These are phyloP conservation scores for Oxytorus armatus DNA, from an alignment of 2,888 invertebrate species.

Conservation along the genomic window DNA sequence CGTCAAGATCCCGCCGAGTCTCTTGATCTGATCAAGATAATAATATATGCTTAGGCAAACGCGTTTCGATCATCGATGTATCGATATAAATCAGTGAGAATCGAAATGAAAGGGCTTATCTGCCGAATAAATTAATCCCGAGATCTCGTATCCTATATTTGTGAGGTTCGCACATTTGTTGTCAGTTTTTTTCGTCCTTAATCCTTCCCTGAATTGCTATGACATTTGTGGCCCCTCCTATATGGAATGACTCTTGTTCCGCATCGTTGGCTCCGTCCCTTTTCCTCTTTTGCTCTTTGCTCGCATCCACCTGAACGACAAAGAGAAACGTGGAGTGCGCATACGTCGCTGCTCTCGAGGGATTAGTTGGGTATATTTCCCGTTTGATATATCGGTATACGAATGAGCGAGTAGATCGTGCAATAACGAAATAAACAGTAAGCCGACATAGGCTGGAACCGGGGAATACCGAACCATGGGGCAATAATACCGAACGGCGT, in stretches of 20 bases:
- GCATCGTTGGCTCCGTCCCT: conserved; percentile 3
- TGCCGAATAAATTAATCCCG: conserved; percentile 65
- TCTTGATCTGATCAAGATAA: too few species aligned
- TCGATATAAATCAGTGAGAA: too few species aligned
- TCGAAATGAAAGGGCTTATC: background rate
- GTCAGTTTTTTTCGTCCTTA: background rate
- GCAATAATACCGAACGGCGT: too few species aligned
- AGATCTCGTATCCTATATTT: conserved; percentile 52
- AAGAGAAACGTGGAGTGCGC: conserved; percentile 27
- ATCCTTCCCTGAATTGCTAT: conserved; percentile 9
- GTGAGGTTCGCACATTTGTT: conserved; percentile 28
- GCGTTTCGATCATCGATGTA: too few species aligned
- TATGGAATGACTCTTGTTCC: conserved; percentile 24
- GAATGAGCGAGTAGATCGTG: conserved; percentile 8
- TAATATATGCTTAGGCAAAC: too few species aligned
- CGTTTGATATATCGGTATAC: background rate
- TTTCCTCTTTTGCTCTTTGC: conserved; percentile 22
- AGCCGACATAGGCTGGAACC: background rate
- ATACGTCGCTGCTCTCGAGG: conserved; percentile 28
- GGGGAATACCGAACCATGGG: too few species aligned
- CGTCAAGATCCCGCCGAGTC: too few species aligned
- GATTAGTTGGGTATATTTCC: conserved; percentile 28
- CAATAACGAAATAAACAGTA: conserved; percentile 34
- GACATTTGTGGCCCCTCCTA: conserved; percentile 28
- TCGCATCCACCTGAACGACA: conserved; percentile 30